These are phyloP conservation scores for Plumapathes pennacea DNA, from an alignment of 92 coral and sea anemone genomes.

Conservation along the genomic window DNA sequence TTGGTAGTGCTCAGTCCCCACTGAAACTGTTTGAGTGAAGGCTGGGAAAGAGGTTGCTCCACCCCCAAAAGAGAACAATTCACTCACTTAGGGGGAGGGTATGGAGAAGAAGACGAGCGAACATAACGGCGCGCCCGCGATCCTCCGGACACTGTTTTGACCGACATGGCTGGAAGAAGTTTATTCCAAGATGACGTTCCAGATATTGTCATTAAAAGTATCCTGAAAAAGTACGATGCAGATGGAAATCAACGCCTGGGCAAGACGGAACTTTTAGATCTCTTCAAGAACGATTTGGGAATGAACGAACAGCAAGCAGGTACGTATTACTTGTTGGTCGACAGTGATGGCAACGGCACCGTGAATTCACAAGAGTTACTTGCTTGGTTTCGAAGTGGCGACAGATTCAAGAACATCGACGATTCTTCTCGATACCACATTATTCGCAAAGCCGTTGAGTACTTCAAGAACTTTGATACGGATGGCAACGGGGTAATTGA, in stretches of 20 bases:
- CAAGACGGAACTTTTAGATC: constrained; percentile 45
- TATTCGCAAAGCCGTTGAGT: constrained; percentile 71
- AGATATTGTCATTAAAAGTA: constrained; percentile 69
- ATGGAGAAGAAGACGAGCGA: too few species aligned
- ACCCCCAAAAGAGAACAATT: too few species aligned
- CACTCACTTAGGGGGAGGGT: too few species aligned
- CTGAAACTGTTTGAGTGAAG: too few species aligned
- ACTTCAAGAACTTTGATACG: constrained; percentile 72
- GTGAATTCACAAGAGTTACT: constrained; percentile 75
- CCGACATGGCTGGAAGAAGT: constrained; percentile 36
- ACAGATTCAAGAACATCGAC: constrained; percentile 60
- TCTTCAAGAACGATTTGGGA: constrained; percentile 72
- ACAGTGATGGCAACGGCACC: constrained; percentile 79
- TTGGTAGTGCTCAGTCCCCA: too few species aligned
- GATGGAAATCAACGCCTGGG: constrained; percentile 68
- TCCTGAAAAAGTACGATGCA: constrained; percentile 75
- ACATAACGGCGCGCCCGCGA: too few species aligned
- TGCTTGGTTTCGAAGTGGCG: constrained; percentile 68
- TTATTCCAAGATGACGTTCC: constrained; percentile 47
- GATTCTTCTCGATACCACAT: constrained; percentile 56
- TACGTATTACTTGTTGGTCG: constrained; percentile 60
- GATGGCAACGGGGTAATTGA: constrained; percentile 83
- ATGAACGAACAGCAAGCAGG: constrained; percentile 71
- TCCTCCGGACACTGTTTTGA: too few species aligned
- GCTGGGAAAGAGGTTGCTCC: too few species aligned